phyloP scores from a whole-genome alignment of 1,140 invertebrate species.

The Eriocheir sinensis region DNA sequence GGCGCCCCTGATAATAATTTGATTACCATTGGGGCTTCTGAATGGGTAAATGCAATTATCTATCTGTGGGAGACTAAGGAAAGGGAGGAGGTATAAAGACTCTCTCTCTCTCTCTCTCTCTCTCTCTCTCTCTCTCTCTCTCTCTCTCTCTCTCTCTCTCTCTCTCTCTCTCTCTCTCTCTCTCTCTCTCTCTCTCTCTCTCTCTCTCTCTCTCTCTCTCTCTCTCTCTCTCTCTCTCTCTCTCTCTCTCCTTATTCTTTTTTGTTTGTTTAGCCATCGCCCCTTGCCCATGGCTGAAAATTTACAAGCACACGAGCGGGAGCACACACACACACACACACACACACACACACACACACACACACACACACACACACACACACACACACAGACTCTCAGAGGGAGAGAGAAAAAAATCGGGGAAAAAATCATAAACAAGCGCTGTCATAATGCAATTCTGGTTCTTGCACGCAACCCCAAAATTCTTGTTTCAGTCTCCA shows the following conservation, averaged over 20 bases:
- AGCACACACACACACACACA: not conserved
- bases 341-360: constrained; percentile 34
- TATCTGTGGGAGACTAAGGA: constrained; percentile 66
- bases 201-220: not conserved
- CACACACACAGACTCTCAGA: not conserved
- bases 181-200: constrained; percentile 16
- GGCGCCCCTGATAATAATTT: constrained; percentile 74
- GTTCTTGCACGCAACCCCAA: not conserved
- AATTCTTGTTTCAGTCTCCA: constrained; percentile 13
- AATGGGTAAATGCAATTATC: constrained; percentile 77
- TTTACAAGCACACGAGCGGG: too few relatives aligned
- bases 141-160: not conserved
- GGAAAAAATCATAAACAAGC: not conserved
- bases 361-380: constrained; percentile 10
- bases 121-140: not conserved
- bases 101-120: constrained; percentile 24
- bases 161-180: constrained; percentile 32
- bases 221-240: constrained; percentile 27
- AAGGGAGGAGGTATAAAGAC: not conserved
- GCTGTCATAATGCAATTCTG: constrained; percentile 12
- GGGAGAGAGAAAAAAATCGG: not conserved
- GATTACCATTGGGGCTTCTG: constrained; percentile 76
- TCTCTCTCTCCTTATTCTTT: not conserved
- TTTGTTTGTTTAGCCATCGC: not conserved
- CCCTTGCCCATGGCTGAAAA: not conserved